Conservation (phyloP, 2,113 vertebrate genomes). For the Nasalis larvatus region DNA sequence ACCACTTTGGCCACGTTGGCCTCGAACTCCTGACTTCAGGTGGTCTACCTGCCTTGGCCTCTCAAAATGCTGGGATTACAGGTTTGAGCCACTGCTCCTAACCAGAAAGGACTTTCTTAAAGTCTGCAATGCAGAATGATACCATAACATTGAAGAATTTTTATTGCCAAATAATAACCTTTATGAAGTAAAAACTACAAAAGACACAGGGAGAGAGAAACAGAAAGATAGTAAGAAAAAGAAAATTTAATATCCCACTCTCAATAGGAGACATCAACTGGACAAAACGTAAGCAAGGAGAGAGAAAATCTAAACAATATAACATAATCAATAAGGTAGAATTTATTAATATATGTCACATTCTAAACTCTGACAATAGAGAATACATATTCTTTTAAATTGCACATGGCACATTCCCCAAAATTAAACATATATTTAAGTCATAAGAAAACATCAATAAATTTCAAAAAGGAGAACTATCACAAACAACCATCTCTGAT, state of each 20-base stretch:
- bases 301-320: not conserved
- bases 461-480: not conserved
- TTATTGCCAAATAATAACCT: not conserved
- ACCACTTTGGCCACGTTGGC: too few relatives aligned
- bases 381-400: not conserved
- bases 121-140: not conserved
- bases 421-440: not conserved
- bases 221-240: not conserved
- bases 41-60: too few relatives aligned
- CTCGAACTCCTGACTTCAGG: too few relatives aligned
- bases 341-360: not conserved
- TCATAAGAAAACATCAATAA: not conserved
- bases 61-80: too few relatives aligned
- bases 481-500: not conserved
- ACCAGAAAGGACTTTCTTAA: not conserved
- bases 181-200: slow-evolving; percentile 1
- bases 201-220: not conserved
- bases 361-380: not conserved
- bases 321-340: not conserved
- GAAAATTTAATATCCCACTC: not conserved
- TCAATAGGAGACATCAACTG: not conserved
- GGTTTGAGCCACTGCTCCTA: too few relatives aligned
- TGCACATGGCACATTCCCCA: not conserved
- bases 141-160: not conserved
- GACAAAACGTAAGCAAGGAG: not conserved